Percentiles rank a stretch among this genome's conserved stretches.
These are phyloP conservation scores for Atta cephalotes DNA, from an alignment of 1,140 invertebrate species.

Conservation along the genomic window DNA sequence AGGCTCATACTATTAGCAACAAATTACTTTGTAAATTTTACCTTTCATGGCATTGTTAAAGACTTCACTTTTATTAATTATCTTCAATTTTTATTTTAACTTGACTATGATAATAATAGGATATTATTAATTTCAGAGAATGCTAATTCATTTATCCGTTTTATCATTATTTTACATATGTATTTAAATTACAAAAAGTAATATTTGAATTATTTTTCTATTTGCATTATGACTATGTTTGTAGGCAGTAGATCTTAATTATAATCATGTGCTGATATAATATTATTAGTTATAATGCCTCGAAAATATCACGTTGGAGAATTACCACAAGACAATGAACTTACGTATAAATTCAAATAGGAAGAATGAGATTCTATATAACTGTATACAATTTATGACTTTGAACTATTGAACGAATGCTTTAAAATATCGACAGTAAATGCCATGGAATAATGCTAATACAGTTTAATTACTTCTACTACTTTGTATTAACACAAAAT, in stretches of 20 bases:
- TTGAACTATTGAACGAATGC: conserved; percentile 13
- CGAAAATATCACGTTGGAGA: background rate
- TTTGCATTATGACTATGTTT: conserved; percentile 13
- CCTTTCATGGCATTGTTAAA: background rate
- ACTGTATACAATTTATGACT: conserved; percentile 9
- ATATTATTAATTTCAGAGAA: background rate
- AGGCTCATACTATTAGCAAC: background rate
- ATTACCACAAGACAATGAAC: conserved; percentile 13
- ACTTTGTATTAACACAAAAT: conserved; percentile 5
- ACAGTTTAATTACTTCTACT: background rate
- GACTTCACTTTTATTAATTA: conserved; percentile 6
- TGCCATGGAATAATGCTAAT: conserved; percentile 21
- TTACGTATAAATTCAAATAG: background rate
- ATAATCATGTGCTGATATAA: conserved; percentile 36
- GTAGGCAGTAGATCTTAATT: background rate
- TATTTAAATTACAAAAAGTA: background rate
- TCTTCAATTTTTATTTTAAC: background rate
- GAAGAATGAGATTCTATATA: background rate
- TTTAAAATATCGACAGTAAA: background rate
- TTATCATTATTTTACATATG: background rate
- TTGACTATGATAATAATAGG: background rate
- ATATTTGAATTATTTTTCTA: background rate
- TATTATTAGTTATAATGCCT: conserved; percentile 49
- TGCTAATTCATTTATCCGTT: background rate
- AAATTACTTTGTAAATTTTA: conserved; percentile 8